Base-by-base conservation (phyloP, 1,140 invertebrate genomes). In the Brachionus paranguensis region DNA sequence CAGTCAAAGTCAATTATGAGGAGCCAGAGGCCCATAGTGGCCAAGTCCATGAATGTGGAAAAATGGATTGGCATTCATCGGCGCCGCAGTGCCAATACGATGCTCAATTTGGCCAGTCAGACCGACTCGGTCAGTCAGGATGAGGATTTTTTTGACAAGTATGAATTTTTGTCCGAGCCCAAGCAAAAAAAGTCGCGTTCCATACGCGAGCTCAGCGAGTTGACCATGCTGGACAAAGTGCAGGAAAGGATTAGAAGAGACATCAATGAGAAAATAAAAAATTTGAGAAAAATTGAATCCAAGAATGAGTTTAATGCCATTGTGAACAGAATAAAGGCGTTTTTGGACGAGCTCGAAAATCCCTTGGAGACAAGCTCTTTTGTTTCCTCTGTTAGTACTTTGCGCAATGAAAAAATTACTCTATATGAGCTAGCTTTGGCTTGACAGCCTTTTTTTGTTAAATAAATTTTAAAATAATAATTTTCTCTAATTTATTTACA, bases 41-140 rank as follows among this genome's bases (percentile, higher is more conserved):
- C 72, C 17, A 76, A 76, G 43, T 50, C 72, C 12, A 27, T 76
- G 72, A 27, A 76, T 76, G 72, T 76, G 8, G 72, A 76, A 14
- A 76, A 76, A 27, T 76, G 72, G 72, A 50, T 76, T 33, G 20
- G 27, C 2, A 37, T 76, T 47, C 43, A 50, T 5, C 47, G 47
- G 27, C 41, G 72, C 0, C 27, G 43, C 12, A 76, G 27, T 76
- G 17, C 45, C 8, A 50, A 29, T 33, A n/a, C 27, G 27, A 10
- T 6, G 12, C 10, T 29, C 7, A 33, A 33, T 33, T 29, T 41
- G 41, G 10, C 33, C n/a, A 74, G 17, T 17, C 70, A 74, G 41
- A 6, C 53, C n/a, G 41, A 74, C 1, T 45, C 33, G 41, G 11
- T 6, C 33, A 74, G 41, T 43, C 70, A 45, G n/a, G 14, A 43